Evolutionary conservation across 2,888 invertebrate species (phyloP), one percentile per base, ranked within the genome.

Genomic region (Callyntrura guangdongensis): DNA sequence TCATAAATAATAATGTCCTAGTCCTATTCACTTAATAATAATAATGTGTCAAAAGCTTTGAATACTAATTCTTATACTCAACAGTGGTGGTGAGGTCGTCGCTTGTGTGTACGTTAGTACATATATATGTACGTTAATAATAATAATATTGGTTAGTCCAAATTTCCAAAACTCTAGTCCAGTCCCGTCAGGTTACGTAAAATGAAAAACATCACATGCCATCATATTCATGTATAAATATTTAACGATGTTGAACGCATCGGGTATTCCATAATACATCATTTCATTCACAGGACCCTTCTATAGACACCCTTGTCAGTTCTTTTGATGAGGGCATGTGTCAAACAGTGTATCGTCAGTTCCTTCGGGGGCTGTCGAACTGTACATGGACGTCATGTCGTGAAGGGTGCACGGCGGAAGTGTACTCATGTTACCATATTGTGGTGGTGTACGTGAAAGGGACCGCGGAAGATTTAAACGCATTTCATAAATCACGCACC

Each of bases 371-470:
- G 4, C 89, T 94, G 27, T 94, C 94, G 77, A 94, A 94, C 69
- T 94, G 94, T 91, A 92, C 94, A 25, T 94, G 94, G 94, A 94
- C 94, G 69, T 94, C 94, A 11, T 95, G 95, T 93, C 93, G 94
- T 12, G 94, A 94, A 64, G 94, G 94, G 36, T 94, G 94, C 90
- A 94, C 95, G 2, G 94, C 94, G 9, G 93, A 93, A 72, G 92
- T 94, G 84, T 94, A 92, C 91, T 92, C 92, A 22, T 94, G 94
- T 86, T 93, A 93, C 88, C 94, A 94, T 72, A 93, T 94, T 20
- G 86, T 94, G 49, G 94, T 94, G 8, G 90, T 93, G 36, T 94
- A 94, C 64, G 74, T 93, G 69, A 92, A 91, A 87, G 91, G 91
- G 56, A 88, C 88, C 17, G 88, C 81, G 64, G 90, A 90, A 49